Evolutionary conservation across 2,888 invertebrate species (phyloP).

Genomic region (Gerris lacustris): DNA sequence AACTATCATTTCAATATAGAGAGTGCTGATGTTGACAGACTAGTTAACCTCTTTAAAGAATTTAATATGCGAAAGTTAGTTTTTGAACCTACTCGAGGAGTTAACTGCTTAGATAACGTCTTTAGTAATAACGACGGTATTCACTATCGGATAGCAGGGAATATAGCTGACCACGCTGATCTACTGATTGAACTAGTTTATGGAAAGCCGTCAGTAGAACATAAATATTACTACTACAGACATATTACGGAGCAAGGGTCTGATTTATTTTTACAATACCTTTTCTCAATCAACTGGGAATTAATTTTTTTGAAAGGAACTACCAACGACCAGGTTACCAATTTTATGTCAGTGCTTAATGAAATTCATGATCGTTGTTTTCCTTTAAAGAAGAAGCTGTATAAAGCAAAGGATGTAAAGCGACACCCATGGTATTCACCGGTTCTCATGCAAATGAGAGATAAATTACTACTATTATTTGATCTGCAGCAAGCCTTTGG

Average conservation of each 20-base stretch:
- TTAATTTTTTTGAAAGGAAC: not conserved
- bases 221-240: not conserved
- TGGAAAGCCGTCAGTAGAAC: not conserved
- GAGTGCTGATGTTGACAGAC: not conserved
- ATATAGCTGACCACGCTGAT: not conserved
- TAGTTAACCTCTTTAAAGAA: not conserved
- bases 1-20: not conserved
- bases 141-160: not conserved
- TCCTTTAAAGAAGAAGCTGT: not conserved
- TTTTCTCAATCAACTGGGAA: not conserved
- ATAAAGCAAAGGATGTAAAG: not conserved
- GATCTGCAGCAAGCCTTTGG: not conserved
- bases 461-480: not conserved
- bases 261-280: not conserved
- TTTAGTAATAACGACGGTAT: not conserved
- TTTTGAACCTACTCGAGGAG: not conserved
- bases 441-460: not conserved
- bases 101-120: not conserved
- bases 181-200: not conserved
- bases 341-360: not conserved
- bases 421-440: not conserved
- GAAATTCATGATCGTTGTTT: not conserved
- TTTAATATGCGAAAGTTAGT: not conserved
- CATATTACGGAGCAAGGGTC: not conserved
- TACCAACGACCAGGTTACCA: not conserved